A percentile compares a stretch with the other conserved stretches of the same genome.
These are phyloP conservation scores for Coccyzus lansbergi DNA, from an alignment of 2,797 vertebrate genomes.

Conservation along the genomic window DNA sequence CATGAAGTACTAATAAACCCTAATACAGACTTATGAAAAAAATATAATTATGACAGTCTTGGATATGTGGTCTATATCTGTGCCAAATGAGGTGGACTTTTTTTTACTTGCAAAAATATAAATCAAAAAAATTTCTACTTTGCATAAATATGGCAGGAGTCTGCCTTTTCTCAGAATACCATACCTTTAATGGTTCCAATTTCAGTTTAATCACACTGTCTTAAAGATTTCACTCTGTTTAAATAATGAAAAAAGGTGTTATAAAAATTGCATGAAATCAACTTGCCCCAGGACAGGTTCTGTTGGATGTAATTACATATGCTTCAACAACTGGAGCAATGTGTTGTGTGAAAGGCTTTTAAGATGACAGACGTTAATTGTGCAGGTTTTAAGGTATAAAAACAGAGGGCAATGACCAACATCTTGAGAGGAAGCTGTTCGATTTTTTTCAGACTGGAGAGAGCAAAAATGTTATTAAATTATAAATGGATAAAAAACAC, in stretches of 20 bases:
- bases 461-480: slow-evolving; percentile 55
- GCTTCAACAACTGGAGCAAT: slow-evolving; percentile 77
- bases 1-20: slow-evolving; percentile 41
- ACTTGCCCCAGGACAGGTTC: slow-evolving; percentile 75
- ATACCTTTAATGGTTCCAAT: slow-evolving; percentile 71
- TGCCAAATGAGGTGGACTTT: not conserved
- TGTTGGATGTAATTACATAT: slow-evolving; percentile 77
- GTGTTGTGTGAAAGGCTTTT: slow-evolving; percentile 75
- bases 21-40: slow-evolving; percentile 29
- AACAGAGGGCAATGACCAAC: slow-evolving; percentile 23
- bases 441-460: slow-evolving; percentile 58
- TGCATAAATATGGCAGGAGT: slow-evolving; percentile 2
- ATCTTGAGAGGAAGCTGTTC: not conserved
- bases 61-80: not conserved
- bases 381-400: slow-evolving; percentile 69
- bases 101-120: slow-evolving; percentile 7
- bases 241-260: slow-evolving; percentile 80
- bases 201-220: slow-evolving; percentile 78
- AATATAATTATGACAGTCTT: not conserved
- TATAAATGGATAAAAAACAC: slow-evolving; percentile 52
- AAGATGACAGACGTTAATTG: slow-evolving; percentile 78
- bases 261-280: slow-evolving; percentile 81
- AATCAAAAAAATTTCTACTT: slow-evolving; percentile 31
- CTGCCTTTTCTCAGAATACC: slow-evolving; percentile 58
- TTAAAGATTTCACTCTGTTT: slow-evolving; percentile 76